Evolutionary conservation across 2,888 invertebrate genomes (phyloP), one percentile per base, ranked within the genome.

Genomic region (Ennomos quercinarius): DNA sequence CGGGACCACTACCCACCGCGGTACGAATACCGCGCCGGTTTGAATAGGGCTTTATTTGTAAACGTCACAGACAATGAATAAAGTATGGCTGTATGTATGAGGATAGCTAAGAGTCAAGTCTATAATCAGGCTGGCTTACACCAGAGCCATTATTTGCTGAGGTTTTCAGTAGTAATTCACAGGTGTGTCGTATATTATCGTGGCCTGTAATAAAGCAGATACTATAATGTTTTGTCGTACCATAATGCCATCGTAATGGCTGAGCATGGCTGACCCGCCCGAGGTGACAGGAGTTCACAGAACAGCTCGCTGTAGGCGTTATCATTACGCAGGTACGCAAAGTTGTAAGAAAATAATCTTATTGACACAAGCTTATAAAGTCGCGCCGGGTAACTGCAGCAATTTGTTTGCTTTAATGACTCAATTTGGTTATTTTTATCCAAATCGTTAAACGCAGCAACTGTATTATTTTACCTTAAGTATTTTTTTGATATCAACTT

Each of bases 221-320:
- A 72, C 43, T 64, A 59, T 66, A 70, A 68, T 73, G 71, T 72
- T 80, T 76, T 80, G 76, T 73, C 66, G 67, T 59, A 61, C 58
- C 55, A 57, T 76, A 76, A 83, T 77, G 67, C 74, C 65, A 70
- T 54, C 46, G 61, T 64, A 67, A 62, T 61, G 61, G 61, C 61
- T 36, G 47, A 35, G 42, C 36, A 37, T 40, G 71, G 74, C 75
- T 76, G 70, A 68, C 69, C 66, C 66, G 73, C 66, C 68, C 64
- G 64, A 61, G 61, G 67, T 73, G 72, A 73, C 71, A 66, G 59
- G 69, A 69, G 77, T 75, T 71, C 70, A 77, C 68, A 72, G 71
- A 76, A 72, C 73, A 73, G 73, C 66, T 72, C 51, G 76, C 85
- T 75, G 55, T 67, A 70, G 83, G 83, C 82, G 66, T 59, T 71